Evolutionary conservation across 2,113 vertebrate species (phyloP).

Genomic region (Eonycteris spelaea): DNA sequence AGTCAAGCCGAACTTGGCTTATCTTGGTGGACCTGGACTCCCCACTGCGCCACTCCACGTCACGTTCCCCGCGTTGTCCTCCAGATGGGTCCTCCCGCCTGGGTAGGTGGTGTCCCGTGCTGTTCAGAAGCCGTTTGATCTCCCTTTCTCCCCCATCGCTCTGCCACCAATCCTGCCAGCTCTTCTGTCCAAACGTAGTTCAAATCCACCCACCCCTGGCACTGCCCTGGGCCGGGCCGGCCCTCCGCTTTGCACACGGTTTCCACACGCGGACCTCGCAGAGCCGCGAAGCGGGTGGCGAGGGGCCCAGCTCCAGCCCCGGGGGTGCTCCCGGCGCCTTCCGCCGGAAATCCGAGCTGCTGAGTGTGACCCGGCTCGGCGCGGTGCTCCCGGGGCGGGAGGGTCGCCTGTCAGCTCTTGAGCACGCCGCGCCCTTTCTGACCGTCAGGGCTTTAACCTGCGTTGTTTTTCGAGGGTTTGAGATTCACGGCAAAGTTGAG

Average conservation of each 20-base stretch:
- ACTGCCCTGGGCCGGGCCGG: rapidly evolving
- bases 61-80: too few species aligned
- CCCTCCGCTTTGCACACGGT: not conserved
- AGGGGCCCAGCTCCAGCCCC: not conserved
- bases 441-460: not conserved
- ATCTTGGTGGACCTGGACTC: not conserved
- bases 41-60: too few species aligned
- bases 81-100: not conserved
- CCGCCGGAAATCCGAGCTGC: not conserved
- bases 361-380: not conserved
- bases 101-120: not conserved
- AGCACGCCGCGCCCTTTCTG: not conserved
- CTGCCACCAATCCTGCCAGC: not conserved
- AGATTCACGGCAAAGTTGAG: not conserved
- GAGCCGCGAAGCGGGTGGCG: not conserved
- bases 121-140: not conserved
- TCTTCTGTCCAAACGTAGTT: not conserved
- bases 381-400: not conserved
- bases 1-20: not conserved
- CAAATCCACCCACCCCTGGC: not conserved
- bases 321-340: not conserved
- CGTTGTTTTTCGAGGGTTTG: not conserved
- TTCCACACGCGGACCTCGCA: not conserved
- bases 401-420: not conserved
- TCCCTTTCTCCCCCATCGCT: not conserved